A percentile compares a stretch with the other conserved stretches of the same genome.
These are phyloP conservation scores for Phyllostomus hastatus DNA, from an alignment of 2,113 vertebrate species.

Conservation along the genomic window DNA sequence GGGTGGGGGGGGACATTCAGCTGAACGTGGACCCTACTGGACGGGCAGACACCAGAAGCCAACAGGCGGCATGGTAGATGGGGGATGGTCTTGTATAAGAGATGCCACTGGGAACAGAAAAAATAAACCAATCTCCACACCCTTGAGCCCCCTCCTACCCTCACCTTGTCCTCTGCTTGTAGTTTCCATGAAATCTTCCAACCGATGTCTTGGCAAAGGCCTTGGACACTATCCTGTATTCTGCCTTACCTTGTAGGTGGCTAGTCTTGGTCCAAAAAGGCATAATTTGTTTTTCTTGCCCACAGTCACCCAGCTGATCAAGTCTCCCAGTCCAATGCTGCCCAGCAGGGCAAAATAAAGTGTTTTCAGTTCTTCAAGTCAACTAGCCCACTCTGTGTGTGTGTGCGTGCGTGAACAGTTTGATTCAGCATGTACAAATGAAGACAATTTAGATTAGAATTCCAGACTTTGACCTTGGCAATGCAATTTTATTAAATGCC, in stretches of 20 bases:
- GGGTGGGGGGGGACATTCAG: background rate
- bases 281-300: background rate
- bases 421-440: background rate
- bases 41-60: background rate
- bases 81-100: background rate
- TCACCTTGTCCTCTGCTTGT: background rate
- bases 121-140: background rate
- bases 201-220: background rate
- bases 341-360: background rate
- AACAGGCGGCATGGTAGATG: background rate
- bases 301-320: background rate
- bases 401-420: background rate
- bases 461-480: background rate
- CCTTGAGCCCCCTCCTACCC: background rate
- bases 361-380: background rate
- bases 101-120: background rate
- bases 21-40: background rate
- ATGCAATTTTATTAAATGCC: background rate
- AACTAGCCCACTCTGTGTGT: background rate
- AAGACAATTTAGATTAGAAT: slow-evolving; percentile 13
- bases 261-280: background rate
- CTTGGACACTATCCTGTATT: background rate
- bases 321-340: background rate
- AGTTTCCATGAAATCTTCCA: background rate
- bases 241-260: background rate